phyloP scores from a whole-genome alignment of 2,797 vertebrate genomes.

The Rhabdomys pumilio region DNA sequence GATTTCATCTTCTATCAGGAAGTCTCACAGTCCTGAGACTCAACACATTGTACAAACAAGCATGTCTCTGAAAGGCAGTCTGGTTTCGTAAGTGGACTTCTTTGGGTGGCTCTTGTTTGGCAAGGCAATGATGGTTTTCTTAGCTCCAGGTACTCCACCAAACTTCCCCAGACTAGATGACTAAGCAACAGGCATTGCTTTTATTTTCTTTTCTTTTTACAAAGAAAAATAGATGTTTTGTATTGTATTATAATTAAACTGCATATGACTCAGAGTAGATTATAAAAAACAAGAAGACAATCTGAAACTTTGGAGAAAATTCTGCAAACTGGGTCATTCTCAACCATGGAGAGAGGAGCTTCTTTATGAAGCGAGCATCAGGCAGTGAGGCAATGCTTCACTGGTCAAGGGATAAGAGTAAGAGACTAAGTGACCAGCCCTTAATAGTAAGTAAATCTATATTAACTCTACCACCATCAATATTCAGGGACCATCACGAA shows the following conservation, averaged over 20 bases:
- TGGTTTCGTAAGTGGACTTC: background rate
- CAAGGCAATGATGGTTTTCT: background rate
- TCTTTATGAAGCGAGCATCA: background rate
- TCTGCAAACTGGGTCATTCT: background rate
- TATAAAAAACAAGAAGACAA: background rate
- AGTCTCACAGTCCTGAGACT: background rate
- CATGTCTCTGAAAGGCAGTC: background rate
- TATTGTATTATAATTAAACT: background rate
- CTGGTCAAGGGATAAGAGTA: background rate
- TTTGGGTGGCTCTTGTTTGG: background rate
- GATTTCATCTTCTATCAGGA: background rate
- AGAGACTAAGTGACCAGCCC: background rate
- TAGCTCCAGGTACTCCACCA: background rate
- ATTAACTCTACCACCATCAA: background rate
- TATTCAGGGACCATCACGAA: background rate
- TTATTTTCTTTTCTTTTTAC: background rate
- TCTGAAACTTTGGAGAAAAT: background rate
- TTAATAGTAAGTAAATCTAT: background rate
- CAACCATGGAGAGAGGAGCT: background rate
- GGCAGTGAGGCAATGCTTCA: background rate
- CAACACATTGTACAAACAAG: background rate
- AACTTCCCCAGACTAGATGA: background rate
- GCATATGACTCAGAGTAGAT: background rate
- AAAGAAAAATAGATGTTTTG: background rate
- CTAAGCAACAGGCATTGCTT: background rate